Evolutionary conservation across 92 coral and sea anemone species (phyloP).

Genomic region (Umimayanthus chanpuru): DNA sequence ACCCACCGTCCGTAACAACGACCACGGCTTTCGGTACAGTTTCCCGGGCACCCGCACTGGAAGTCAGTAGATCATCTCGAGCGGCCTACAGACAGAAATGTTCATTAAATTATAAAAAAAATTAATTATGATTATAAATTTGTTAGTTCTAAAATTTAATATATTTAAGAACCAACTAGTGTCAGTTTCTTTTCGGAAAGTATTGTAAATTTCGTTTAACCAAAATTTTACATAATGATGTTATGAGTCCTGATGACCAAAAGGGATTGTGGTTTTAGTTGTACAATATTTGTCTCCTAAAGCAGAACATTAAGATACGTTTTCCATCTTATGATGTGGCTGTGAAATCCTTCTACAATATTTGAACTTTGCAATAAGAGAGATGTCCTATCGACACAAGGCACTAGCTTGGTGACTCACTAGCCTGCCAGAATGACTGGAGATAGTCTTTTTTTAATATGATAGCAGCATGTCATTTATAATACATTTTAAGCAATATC

Average conservation of each 20-base stretch:
- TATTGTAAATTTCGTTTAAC: no score
- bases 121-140: background rate
- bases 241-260: background rate
- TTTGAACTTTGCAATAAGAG: background rate
- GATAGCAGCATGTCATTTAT: no score
- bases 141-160: no score
- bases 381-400: background rate
- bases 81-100: constrained; percentile 32
- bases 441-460: no score
- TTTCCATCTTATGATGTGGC: background rate
- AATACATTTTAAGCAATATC: no score
- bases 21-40: constrained; percentile 79
- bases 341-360: background rate
- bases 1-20: constrained; percentile 80
- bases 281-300: background rate
- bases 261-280: background rate
- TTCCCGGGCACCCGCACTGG: constrained; percentile 71
- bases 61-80: constrained; percentile 64
- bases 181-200: no score
- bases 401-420: no score
- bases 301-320: no score
- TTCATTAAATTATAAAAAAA: background rate
- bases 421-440: no score
- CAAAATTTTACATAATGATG: no score
- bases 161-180: no score